These are phyloP conservation scores for Tamandua tetradactyla DNA, from an alignment of 2,797 vertebrate species.

Conservation along the genomic window DNA sequence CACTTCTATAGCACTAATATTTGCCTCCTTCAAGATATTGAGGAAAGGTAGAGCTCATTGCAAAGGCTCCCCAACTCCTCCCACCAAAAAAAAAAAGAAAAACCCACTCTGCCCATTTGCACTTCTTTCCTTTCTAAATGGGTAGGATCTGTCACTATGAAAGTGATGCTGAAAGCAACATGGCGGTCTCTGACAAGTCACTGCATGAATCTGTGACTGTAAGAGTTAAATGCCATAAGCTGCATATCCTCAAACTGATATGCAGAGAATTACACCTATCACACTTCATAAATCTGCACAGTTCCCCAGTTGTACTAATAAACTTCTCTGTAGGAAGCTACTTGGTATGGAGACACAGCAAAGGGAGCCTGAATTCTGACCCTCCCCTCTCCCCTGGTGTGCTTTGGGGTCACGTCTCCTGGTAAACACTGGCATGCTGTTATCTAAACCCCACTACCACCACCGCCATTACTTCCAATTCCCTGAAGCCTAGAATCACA, in stretches of 20 bases:
- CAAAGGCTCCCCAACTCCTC: not conserved
- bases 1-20: not conserved
- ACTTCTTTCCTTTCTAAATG: not conserved
- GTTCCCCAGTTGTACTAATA: not conserved
- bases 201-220: not conserved
- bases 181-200: not conserved
- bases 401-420: not conserved
- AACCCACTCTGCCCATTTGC: not conserved
- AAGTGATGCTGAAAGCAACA: not conserved
- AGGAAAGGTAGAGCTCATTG: not conserved
- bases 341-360: not conserved
- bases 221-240: not conserved
- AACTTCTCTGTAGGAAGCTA: not conserved
- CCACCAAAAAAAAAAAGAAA: not conserved
- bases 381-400: not conserved
- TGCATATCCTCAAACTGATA: not conserved
- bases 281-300: conserved; percentile 25
- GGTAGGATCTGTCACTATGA: not conserved
- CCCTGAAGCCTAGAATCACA: not conserved
- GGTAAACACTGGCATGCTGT: not conserved
- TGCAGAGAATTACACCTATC: not conserved
- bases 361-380: not conserved
- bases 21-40: not conserved
- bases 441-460: not conserved
- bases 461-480: not conserved